Evolutionary conservation across 1,140 invertebrate species (phyloP), one percentile per base, ranked within the genome.

Genomic region (Trichogramma pretiosum): DNA sequence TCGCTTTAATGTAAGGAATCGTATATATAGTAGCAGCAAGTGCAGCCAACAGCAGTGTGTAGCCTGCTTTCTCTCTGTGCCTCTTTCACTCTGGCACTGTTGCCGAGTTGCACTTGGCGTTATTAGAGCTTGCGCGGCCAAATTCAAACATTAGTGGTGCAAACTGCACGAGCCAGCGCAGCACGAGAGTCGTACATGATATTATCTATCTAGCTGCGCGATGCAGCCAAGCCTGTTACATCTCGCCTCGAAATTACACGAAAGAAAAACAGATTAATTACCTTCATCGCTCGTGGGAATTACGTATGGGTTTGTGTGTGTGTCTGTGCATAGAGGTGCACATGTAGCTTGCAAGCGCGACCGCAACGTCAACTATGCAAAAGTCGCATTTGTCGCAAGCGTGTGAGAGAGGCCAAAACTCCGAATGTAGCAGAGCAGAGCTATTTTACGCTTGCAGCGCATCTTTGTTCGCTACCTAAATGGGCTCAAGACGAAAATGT

Each of bases 361-460:
- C 38, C 23, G 19, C 26, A 46, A 48, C 42, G 49, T 53, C 44
- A 54, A 56, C 56, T 55, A 55, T 57, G 56, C 56, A 46, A 45
- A 56, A 59, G 48, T 56, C 53, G 45, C 49, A 46, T 57, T 57
- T 52, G 48, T 51, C 46, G 43, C 32, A n/a, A n/a, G n/a, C n/a
- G n/a, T n/a, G n/a, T n/a, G n/a, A n/a, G n/a, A n/a, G n/a, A n/a
- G n/a, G n/a, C n/a, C n/a, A n/a, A n/a, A n/a, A n/a, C n/a, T n/a
- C n/a, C n/a, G n/a, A n/a, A n/a, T n/a, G n/a, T 24, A 13, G n/a
- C 3, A 32, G 21, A 5, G 28, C n/a, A 17, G 13, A 8, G 36
- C 32, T 39, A 36, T 40, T 36, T 37, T 36, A 46, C 38, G 22
- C 30, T 3, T 14, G 2, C n/a, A 13, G 32, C 16, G 13, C 32